Evolutionary conservation across 35 echinoderm and acorn worm genomes (phyloP).

Genomic region (Stichopus chloronotus): DNA sequence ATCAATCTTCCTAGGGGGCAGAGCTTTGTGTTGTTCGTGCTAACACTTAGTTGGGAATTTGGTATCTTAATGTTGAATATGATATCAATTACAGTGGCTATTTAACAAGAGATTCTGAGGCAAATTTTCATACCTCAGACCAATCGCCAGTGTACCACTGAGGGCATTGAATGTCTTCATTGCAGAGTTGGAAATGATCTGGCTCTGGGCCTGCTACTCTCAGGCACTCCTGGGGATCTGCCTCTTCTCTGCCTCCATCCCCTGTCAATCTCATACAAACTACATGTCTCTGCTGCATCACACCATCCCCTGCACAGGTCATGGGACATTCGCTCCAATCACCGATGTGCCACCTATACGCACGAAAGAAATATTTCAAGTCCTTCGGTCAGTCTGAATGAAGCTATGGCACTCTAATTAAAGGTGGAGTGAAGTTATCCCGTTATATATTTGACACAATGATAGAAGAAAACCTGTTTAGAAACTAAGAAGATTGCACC

Average conservation of each 20-base stretch:
- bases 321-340: slow-evolving; percentile 87
- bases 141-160: slow-evolving; percentile 71
- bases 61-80: no score
- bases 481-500: no score
- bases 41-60: no score
- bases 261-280: slow-evolving; percentile 68
- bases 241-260: slow-evolving; percentile 17
- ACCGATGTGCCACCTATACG: slow-evolving; percentile 78
- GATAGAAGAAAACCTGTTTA: no score
- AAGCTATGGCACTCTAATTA: background rate
- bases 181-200: slow-evolving; percentile 66
- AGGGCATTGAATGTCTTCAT: slow-evolving; percentile 64
- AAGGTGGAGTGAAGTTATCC: background rate
- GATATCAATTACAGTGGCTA: no score
- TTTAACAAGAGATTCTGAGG: no score
- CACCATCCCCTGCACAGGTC: slow-evolving; percentile 64
- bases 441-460: background rate
- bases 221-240: slow-evolving; percentile 50
- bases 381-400: background rate
- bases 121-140: slow-evolving; percentile 66
- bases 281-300: slow-evolving; percentile 72
- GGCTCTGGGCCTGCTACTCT: slow-evolving; percentile 65
- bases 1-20: no score
- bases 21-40: no score
- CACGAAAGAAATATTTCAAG: background rate